Base-by-base conservation (phyloP, 1,140 invertebrate genomes). In the Drosophila orena region DNA sequence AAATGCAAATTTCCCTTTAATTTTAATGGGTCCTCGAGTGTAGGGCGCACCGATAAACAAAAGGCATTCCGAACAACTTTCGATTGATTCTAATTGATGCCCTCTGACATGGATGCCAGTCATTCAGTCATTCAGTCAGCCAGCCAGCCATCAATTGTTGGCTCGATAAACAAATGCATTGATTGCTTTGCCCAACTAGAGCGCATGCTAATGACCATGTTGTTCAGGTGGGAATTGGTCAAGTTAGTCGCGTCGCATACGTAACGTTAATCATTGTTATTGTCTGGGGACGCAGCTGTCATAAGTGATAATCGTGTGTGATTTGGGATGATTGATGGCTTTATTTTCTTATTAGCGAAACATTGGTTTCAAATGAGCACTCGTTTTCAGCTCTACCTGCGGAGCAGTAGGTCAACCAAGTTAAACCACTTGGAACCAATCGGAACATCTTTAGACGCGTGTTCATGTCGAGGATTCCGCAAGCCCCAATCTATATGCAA, bases 1-100 rank as follows among this genome's bases (percentile, higher is more conserved):
- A 83, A 83, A 76, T 83, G 76, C 84, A 88, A 86, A 83, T 83
- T 69, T 77, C 66, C 74, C 77, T 77, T 47, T 66, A 72, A 79
- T 72, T 60, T 71, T 62, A 77, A 86, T 86, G 57, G 64, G 35
- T 30, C 20, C 65, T 42, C 43, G 22, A 20, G 34, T 43, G n/a
- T 15, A 35, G 24, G 62, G 22, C 12, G 37, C 14, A 14, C 12
- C 11, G 12, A 34, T 4, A 8, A 20, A 14, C 40, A 20, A 14
- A 49, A 49, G 17, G 40, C 11, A 43, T 34, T 30, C 43, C 24
- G 22, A 49, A 56, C 50, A 20, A 27, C 43, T 42, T 20, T 69
- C 44, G 65, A 83, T 83, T 88, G 71, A 79, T 73, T 88, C 75
- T 83, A 70, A 88, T 89, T 88, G 79, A 58, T 58, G 61, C 65